These are phyloP conservation scores for Dorcus hopei DNA, from an alignment of 2,888 invertebrate genomes.

Conservation along the genomic window DNA sequence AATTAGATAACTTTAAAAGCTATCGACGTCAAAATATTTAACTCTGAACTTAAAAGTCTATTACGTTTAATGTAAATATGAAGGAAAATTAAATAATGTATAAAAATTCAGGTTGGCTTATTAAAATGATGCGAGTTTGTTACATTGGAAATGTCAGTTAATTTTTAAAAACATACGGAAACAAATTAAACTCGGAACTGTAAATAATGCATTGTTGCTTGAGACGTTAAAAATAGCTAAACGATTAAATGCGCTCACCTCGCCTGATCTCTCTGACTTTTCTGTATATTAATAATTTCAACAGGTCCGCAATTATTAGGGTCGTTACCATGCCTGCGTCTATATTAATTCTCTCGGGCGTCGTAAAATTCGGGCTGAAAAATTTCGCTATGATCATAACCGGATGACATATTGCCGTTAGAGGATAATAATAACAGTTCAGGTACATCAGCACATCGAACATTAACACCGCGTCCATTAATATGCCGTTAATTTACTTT, in stretches of 20 bases:
- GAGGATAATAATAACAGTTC: slow-evolving; percentile 30
- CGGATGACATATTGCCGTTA: slow-evolving; percentile 28
- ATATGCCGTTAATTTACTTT: not conserved
- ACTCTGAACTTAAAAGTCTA: too few relatives aligned
- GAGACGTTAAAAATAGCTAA: too few relatives aligned
- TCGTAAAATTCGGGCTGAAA: slow-evolving; percentile 27
- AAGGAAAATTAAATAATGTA: too few relatives aligned
- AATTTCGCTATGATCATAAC: slow-evolving; percentile 30
- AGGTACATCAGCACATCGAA: slow-evolving; percentile 33
- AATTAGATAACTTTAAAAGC: too few relatives aligned
- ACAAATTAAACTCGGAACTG: too few relatives aligned
- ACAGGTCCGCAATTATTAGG: slow-evolving; percentile 28
- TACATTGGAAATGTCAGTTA: too few relatives aligned
- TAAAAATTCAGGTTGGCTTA: too few relatives aligned
- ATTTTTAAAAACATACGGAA: too few relatives aligned
- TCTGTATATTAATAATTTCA: slow-evolving; percentile 27
- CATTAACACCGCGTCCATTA: slow-evolving; percentile 31
- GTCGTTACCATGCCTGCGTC: slow-evolving; percentile 30
- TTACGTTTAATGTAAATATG: too few relatives aligned
- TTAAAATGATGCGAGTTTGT: too few relatives aligned
- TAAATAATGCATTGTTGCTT: too few relatives aligned
- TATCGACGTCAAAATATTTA: too few relatives aligned
- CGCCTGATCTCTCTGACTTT: slow-evolving; percentile 24
- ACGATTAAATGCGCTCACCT: slow-evolving; percentile 21
- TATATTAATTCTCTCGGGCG: slow-evolving; percentile 22